phyloP scores from a whole-genome alignment of 1,140 invertebrate genomes.

The Mizuhopecten yessoensis region DNA sequence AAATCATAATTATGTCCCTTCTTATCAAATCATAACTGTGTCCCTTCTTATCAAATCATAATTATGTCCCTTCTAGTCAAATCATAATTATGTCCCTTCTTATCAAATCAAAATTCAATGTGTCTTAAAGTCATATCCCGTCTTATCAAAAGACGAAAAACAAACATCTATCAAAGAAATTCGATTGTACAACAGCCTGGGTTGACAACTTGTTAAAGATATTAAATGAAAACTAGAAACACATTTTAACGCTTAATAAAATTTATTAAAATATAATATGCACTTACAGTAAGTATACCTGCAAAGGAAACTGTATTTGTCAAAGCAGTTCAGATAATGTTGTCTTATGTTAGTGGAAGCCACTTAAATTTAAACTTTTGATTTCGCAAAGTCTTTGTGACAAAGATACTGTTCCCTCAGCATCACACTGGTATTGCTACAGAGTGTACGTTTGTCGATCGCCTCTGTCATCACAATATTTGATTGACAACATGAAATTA shows the following conservation, averaged over 20 bases:
- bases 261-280: conserved; percentile 36
- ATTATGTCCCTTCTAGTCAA: too few species aligned
- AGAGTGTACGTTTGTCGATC: too few species aligned
- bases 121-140: too few species aligned
- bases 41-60: too few species aligned
- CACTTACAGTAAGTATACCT: conserved; percentile 10
- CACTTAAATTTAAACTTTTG: neutral
- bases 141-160: neutral
- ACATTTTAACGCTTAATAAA: neutral
- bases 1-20: too few species aligned
- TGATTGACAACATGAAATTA: neutral
- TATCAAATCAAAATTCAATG: neutral
- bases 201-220: neutral
- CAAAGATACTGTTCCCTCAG: neutral
- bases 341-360: neutral
- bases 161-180: neutral
- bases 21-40: too few species aligned
- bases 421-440: neutral
- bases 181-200: too few species aligned
- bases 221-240: too few species aligned
- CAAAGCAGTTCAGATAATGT: neutral
- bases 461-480: neutral
- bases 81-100: neutral
- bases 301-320: neutral
- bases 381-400: neutral